Conservation (phyloP, 2,113 vertebrate genomes). For the Pseudorhombus dupliciocellatus region DNA sequence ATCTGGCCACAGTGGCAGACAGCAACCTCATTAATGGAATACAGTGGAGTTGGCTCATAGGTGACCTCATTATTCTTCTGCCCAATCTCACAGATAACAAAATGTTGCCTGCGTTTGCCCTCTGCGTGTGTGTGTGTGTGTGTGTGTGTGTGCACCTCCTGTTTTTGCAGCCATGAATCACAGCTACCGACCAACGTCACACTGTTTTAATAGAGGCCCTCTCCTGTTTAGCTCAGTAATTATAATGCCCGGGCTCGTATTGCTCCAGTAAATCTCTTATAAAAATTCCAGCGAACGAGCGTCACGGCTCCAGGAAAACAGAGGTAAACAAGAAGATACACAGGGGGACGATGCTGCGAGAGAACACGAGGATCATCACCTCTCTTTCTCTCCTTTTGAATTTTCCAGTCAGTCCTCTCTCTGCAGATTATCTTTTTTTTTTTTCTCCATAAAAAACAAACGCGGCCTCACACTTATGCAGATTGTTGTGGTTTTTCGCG, state of each 20-base stretch:
- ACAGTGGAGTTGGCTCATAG: slow-evolving; percentile 61
- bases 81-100: slow-evolving; percentile 65
- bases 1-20: slow-evolving; percentile 48
- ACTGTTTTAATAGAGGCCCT: slow-evolving; percentile 54
- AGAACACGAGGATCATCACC: neutral
- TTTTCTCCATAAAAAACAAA: neutral
- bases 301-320: slow-evolving; percentile 52
- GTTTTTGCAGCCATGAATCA: slow-evolving; percentile 61
- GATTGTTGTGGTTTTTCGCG: neutral
- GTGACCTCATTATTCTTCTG: slow-evolving; percentile 74
- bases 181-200: slow-evolving; percentile 28
- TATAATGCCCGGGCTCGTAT: slow-evolving; percentile 38
- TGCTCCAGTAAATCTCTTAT: slow-evolving; percentile 51
- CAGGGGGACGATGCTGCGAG: neutral
- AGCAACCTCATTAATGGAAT: slow-evolving; percentile 76
- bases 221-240: slow-evolving; percentile 60
- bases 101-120: slow-evolving; percentile 54
- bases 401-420: neutral
- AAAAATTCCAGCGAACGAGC: slow-evolving; percentile 24
- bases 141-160: slow-evolving; percentile 3
- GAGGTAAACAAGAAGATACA: slow-evolving; percentile 33
- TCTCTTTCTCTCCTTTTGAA: neutral
- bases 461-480: neutral
- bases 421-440: neutral
- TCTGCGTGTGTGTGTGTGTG: slow-evolving; percentile 30